Evolutionary conservation across 1,140 invertebrate genomes (phyloP), one percentile per base, ranked within the genome.

Genomic region (Drosophila murphyi): DNA sequence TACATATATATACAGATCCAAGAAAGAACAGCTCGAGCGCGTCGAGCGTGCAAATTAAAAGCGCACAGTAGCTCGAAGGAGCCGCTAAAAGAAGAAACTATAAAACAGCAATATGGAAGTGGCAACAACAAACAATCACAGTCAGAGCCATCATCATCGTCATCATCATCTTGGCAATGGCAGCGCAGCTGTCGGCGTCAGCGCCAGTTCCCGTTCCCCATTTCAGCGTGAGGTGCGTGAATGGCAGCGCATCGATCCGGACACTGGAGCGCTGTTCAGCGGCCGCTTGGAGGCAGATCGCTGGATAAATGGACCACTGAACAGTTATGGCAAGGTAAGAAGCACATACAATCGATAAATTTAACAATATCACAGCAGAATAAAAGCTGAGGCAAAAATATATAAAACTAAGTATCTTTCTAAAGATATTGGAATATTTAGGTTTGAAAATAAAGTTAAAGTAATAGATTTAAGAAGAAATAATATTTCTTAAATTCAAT

Each of bases 181-280:
- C 56, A 54, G 35, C 43, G 6, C 60, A 34, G 37, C 48, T 48
- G 7, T 51, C 45, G 41, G 5, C 60, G 64, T 56, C 39, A 67
- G 48, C 71, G 39, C 62, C 52, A 83, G 78, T 63, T 67, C 78
- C 57, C 70, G 90, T 70, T 90, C 92, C 62, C 92, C 92, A 48
- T 92, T 92, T 71, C 92, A 92, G 73, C 81, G 92, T 4, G 92
- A 92, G 80, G 91, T 92, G 82, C 91, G 92, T 81, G 92, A 92
- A 90, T 92, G 92, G 92, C 92, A 92, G 88, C 91, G 91, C 82
- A 85, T 92, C 73, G 92, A 92, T 90, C 91, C 92, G 76, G 80
- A 91, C 80, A 92, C 92, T 59, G 92, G 92, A 68, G 92, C 92
- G 32, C 74, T 92, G 64, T 75, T 92, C 67, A 92, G 83, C 63